Evolutionary conservation across 2,888 invertebrate species (phyloP).

Genomic region (Dorcus hopei): DNA sequence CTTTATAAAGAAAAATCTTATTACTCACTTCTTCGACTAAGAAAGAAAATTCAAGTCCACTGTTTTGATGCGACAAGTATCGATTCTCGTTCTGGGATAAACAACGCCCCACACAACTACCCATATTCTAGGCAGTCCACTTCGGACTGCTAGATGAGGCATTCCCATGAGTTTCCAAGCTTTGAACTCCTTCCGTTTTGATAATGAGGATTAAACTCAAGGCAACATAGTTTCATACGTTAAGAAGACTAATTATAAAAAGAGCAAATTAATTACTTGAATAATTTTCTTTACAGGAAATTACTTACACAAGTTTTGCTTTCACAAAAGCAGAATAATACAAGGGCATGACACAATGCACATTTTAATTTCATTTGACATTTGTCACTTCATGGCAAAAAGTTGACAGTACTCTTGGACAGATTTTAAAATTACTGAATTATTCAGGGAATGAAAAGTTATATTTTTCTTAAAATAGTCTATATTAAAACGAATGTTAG

Average conservation of each 20-base stretch:
- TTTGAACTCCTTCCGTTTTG: conserved; percentile 15
- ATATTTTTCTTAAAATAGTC: too few species aligned
- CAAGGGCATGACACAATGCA: too few species aligned
- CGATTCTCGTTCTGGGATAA: conserved; percentile 40
- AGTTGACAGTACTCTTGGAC: too few species aligned
- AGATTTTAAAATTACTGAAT: too few species aligned
- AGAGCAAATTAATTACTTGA: not conserved
- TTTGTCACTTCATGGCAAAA: too few species aligned
- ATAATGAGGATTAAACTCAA: not conserved
- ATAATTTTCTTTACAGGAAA: not conserved
- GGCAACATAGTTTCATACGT: too few species aligned
- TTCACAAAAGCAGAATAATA: too few species aligned
- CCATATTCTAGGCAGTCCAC: conserved; percentile 48
- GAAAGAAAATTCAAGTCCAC: conserved; percentile 32
- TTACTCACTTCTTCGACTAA: conserved; percentile 20
- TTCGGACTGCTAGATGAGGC: conserved; percentile 41
- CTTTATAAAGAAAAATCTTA: not conserved
- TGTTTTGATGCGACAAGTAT: conserved; percentile 25
- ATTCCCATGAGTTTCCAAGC: conserved; percentile 40
- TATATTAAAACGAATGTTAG: too few species aligned
- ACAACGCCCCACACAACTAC: conserved; percentile 53
- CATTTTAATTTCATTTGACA: too few species aligned
- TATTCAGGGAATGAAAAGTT: too few species aligned
- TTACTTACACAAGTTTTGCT: not conserved
- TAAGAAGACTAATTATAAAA: not conserved